phyloP scores from a whole-genome alignment of 2,113 vertebrate species.

The Clarias magur region DNA sequence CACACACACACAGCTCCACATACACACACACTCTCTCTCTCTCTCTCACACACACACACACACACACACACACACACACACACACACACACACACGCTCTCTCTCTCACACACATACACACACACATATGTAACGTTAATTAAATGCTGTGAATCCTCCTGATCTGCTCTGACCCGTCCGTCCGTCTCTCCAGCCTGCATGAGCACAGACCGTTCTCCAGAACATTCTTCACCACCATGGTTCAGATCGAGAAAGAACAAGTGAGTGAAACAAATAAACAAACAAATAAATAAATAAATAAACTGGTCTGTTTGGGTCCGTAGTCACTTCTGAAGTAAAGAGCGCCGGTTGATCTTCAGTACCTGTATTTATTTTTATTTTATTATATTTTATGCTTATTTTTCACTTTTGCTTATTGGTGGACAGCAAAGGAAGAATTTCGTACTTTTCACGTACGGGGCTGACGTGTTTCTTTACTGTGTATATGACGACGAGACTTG shows the following conservation, averaged over 20 bases:
- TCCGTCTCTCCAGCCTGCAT: constrained; percentile 75
- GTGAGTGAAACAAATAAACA: constrained; percentile 66
- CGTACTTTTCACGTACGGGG: too few species aligned
- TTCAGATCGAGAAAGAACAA: constrained; percentile 91
- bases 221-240: constrained; percentile 88
- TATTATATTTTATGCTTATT: too few species aligned
- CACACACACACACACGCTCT: background rate
- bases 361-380: too few species aligned
- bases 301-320: background rate
- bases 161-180: background rate
- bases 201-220: constrained; percentile 86
- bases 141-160: background rate
- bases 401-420: too few species aligned
- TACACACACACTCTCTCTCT: too few species aligned
- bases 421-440: too few species aligned
- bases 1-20: too few species aligned
- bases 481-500: too few species aligned
- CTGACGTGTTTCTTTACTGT: too few species aligned
- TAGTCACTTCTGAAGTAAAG: background rate
- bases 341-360: too few species aligned
- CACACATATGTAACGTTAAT: background rate
- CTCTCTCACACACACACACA: constrained; percentile 20
- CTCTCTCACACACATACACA: background rate
- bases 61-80: constrained; percentile 8
- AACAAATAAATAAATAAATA: background rate